Evolutionary conservation across 2,888 invertebrate genomes (phyloP).

Genomic region (Sminthurinus aureus): DNA sequence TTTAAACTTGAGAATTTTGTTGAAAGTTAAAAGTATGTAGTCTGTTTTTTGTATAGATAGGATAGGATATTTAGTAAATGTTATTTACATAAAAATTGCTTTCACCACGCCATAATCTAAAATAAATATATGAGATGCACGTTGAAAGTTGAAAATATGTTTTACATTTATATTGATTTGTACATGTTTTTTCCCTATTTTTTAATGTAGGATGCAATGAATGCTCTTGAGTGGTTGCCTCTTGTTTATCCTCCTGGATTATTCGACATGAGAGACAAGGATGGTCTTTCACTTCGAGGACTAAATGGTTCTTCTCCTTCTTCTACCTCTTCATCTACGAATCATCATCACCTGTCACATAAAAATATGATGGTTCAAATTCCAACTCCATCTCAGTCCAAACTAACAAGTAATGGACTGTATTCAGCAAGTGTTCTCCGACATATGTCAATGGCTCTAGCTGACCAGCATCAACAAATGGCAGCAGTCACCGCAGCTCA

Average conservation of each 20-base stretch:
- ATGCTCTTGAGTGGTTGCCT: constrained; percentile 59
- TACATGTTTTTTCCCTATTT: not conserved
- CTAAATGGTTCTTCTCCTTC: constrained; percentile 38
- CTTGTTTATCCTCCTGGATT: constrained; percentile 56
- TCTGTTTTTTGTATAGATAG: too few relatives aligned
- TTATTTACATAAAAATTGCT: not conserved
- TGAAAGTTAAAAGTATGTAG: not conserved
- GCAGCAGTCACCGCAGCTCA: not conserved
- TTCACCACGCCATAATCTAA: not conserved
- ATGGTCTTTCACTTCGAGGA: constrained; percentile 74
- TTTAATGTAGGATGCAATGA: constrained; percentile 47
- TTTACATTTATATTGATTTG: not conserved
- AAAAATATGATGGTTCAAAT: constrained; percentile 61
- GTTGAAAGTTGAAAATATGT: not conserved
- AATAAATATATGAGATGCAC: too few relatives aligned
- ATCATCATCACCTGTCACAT: constrained; percentile 70
- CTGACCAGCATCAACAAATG: constrained; percentile 43
- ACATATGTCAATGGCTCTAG: constrained; percentile 53
- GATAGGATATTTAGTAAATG: too few relatives aligned
- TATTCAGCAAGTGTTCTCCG: constrained; percentile 51
- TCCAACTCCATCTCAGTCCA: constrained; percentile 13
- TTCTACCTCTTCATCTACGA: constrained; percentile 63
- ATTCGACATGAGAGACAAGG: constrained; percentile 82
- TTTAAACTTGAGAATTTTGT: not conserved
- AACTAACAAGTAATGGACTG: constrained; percentile 36